Evolutionary conservation across 2,113 vertebrate genomes (phyloP).

Genomic region (Lichenostomus cassidix): DNA sequence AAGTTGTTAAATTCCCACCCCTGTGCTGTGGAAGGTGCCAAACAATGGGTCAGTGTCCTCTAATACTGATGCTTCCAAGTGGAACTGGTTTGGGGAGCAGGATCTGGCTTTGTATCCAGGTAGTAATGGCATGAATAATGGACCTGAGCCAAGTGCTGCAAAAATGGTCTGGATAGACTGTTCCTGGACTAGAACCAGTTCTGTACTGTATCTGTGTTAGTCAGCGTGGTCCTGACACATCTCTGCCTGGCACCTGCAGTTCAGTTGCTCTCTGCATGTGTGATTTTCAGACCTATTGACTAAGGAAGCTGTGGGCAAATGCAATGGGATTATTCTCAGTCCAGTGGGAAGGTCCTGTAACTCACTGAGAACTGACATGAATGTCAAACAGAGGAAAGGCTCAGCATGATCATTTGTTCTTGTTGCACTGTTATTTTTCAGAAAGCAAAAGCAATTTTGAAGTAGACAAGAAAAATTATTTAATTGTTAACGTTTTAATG

Average conservation of each 20-base stretch:
- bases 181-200: not conserved
- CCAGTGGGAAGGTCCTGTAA: not conserved
- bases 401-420: not conserved
- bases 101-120: not conserved
- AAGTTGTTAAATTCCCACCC: not conserved
- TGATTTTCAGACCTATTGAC: not conserved
- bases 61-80: not conserved
- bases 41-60: not conserved
- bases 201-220: not conserved
- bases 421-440: not conserved
- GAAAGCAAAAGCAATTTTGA: not conserved
- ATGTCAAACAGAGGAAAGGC: not conserved
- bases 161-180: not conserved
- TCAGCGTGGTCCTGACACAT: not conserved
- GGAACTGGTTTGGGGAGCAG: not conserved
- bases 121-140: not conserved
- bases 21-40: not conserved
- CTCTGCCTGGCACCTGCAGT: not conserved
- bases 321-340: not conserved
- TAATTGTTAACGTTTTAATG: not conserved
- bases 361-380: not conserved
- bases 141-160: not conserved
- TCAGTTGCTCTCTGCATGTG: not conserved
- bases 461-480: not conserved
- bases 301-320: not conserved